Conservation (phyloP, 1,140 invertebrate species). For the Papilio polytes region DNA sequence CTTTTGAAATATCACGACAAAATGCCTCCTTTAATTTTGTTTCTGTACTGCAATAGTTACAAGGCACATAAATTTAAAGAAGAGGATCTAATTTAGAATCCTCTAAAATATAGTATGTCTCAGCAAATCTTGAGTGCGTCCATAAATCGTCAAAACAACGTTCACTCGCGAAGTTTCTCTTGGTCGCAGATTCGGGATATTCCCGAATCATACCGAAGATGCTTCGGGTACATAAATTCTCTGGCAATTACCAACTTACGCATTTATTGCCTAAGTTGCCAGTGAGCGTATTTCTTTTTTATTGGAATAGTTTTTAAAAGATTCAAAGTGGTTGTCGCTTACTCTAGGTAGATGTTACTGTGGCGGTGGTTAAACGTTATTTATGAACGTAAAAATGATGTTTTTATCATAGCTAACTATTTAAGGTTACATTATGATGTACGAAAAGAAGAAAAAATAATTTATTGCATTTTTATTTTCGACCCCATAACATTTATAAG, state of each 20-base stretch:
- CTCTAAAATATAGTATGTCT: slow-evolving; percentile 21
- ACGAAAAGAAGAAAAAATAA: no score
- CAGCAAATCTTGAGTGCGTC: slow-evolving; percentile 15
- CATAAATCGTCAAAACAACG: slow-evolving; percentile 38
- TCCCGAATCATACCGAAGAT: slow-evolving; percentile 34
- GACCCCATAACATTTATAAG: no score
- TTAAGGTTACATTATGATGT: no score
- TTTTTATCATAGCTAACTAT: no score
- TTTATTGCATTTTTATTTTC: no score
- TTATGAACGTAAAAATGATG: neutral
- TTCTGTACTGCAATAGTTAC: neutral
- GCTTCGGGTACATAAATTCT: slow-evolving; percentile 46
- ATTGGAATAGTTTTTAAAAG: slow-evolving; percentile 50
- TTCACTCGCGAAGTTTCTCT: slow-evolving; percentile 26
- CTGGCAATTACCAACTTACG: slow-evolving; percentile 48
- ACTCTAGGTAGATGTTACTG: neutral
- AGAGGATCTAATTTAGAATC: slow-evolving; percentile 28
- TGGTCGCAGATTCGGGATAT: slow-evolving; percentile 25
- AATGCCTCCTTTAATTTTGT: neutral
- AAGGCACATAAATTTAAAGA: slow-evolving; percentile 20
- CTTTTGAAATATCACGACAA: neutral
- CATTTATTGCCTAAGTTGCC: slow-evolving; percentile 47
- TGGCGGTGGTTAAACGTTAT: neutral
- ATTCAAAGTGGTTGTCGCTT: slow-evolving; percentile 34
- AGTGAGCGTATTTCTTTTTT: slow-evolving; percentile 50